These are phyloP conservation scores for Tetheella fluctuosa DNA, from an alignment of 2,888 invertebrate genomes.

Conservation along the genomic window DNA sequence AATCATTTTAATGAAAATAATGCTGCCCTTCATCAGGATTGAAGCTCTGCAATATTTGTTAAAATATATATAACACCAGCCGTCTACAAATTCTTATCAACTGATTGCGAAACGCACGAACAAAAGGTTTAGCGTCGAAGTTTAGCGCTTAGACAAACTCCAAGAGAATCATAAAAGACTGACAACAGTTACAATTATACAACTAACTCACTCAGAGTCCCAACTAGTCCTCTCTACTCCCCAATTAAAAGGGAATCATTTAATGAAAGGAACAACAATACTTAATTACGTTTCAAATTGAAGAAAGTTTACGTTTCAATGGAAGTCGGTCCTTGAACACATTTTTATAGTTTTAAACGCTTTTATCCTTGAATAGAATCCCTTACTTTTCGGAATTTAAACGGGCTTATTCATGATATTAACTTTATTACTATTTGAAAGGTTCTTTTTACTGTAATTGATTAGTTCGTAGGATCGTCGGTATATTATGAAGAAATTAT, in stretches of 20 bases:
- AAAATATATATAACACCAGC: not conserved
- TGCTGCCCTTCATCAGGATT: too few species aligned
- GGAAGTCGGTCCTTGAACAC: slow-evolving; percentile 42
- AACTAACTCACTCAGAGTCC: slow-evolving; percentile 51
- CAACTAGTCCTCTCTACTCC: slow-evolving; percentile 52
- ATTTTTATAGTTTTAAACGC: slow-evolving; percentile 25
- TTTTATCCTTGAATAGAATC: slow-evolving; percentile 3
- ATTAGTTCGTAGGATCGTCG: not conserved
- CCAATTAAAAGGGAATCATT: slow-evolving; percentile 67
- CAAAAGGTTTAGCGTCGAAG: not conserved
- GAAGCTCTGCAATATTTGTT: not conserved
- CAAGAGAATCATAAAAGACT: slow-evolving; percentile 46
- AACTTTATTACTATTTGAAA: not conserved
- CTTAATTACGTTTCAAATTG: slow-evolving; percentile 67
- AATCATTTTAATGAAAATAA: too few species aligned
- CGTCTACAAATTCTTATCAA: not conserved
- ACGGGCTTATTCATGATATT: not conserved
- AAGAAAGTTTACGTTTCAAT: slow-evolving; percentile 54
- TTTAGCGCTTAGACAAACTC: slow-evolving; percentile 46
- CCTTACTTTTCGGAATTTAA: not conserved
- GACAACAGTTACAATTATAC: slow-evolving; percentile 49
- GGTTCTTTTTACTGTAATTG: not conserved
- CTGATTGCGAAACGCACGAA: not conserved
- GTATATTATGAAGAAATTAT: too few species aligned
- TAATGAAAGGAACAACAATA: slow-evolving; percentile 68